Percentiles rank a stretch among this genome's conserved stretches.
phyloP scores from a whole-genome alignment of 2,113 vertebrate genomes.

The Nanorana parkeri region DNA sequence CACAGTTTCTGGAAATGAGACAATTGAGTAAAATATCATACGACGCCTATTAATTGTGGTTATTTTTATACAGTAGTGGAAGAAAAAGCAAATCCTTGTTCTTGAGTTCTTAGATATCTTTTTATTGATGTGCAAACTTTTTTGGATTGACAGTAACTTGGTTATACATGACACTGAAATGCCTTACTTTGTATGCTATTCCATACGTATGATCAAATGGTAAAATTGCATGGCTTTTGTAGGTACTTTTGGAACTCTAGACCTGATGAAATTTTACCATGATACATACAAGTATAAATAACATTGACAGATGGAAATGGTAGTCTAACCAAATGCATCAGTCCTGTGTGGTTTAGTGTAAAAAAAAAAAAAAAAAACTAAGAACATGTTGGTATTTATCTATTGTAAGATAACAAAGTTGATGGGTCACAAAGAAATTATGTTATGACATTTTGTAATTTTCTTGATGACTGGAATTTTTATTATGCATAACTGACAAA shows the following conservation, averaged over 20 bases:
- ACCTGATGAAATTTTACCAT: constrained; percentile 87
- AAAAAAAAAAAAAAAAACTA: constrained; percentile 68
- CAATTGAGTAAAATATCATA: constrained; percentile 94
- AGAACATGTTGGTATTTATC: constrained; percentile 87
- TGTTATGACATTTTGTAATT: constrained; percentile 89
- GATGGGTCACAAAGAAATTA: constrained; percentile 92
- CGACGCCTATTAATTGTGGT: constrained; percentile 88
- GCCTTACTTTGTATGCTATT: constrained; percentile 99
- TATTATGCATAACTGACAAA: constrained; percentile 93
- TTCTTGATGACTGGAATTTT: constrained; percentile 91
- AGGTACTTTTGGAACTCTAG: constrained; percentile 89
- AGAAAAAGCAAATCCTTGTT: constrained; percentile 80
- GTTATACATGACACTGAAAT: constrained; percentile 99
- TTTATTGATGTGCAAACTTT: constrained; percentile 91
- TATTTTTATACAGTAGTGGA: constrained; percentile 90
- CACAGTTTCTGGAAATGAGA: constrained; percentile 94
- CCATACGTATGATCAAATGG: constrained; percentile 91
- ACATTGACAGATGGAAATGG: constrained; percentile 83
- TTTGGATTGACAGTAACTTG: constrained; percentile 91
- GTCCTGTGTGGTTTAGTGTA: constrained; percentile 88
- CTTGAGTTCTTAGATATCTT: constrained; percentile 92
- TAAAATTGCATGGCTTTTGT: constrained; percentile 92
- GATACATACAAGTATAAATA: constrained; percentile 84
- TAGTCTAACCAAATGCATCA: constrained; percentile 88
- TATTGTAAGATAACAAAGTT: constrained; percentile 83